Conservation (phyloP, 2,113 vertebrate genomes). For the Struthio camelus region DNA sequence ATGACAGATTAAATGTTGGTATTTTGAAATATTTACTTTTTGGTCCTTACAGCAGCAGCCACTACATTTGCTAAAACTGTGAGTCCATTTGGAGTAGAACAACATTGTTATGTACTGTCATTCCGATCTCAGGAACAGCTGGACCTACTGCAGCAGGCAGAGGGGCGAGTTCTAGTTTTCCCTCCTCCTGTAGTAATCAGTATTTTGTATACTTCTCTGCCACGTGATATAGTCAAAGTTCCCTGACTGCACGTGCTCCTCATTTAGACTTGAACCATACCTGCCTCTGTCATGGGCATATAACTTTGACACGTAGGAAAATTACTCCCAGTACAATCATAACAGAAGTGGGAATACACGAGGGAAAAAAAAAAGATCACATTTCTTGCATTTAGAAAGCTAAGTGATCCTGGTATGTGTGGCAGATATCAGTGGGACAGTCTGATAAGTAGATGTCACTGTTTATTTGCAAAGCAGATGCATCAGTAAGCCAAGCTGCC, state of each 20-base stretch:
- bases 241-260: not conserved
- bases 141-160: not conserved
- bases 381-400: not conserved
- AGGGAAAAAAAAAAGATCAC: not conserved
- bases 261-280: not conserved
- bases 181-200: not conserved
- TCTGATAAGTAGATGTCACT: not conserved
- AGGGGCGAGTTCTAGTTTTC: not conserved
- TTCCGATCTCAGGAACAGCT: not conserved
- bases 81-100: not conserved
- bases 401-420: not conserved
- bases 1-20: not conserved
- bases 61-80: not conserved
- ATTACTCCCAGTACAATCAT: not conserved
- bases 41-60: not conserved
- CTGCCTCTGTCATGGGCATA: not conserved
- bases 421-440: not conserved
- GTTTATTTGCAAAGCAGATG: not conserved
- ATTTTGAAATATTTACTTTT: not conserved
- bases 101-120: not conserved
- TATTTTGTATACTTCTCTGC: not conserved
- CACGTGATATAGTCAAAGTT: not conserved
- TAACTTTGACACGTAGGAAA: not conserved
- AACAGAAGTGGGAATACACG: not conserved
- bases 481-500: not conserved